Base-by-base conservation (phyloP, 2,888 invertebrate species). In the Drosophila bunnanda region DNA sequence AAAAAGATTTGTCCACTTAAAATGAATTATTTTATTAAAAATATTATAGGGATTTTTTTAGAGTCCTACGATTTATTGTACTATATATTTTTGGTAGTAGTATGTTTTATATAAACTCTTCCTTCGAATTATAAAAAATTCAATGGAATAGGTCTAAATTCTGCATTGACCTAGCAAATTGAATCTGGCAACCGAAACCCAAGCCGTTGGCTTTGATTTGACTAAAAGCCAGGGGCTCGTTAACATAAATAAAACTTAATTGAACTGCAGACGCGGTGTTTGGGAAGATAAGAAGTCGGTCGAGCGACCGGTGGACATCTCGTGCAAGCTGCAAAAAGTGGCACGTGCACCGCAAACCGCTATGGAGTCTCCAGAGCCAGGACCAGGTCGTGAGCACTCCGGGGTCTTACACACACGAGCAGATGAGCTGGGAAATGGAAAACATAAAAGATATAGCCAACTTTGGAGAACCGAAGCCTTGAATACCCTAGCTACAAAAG, bases 191-290 rank as follows among this genome's bases (percentile, higher is more conserved):
- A n/a, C n/a, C n/a, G n/a, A n/a, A n/a, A n/a, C n/a, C n/a, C n/a
- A n/a, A n/a, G n/a, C n/a, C n/a, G n/a, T n/a, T n/a, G n/a, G n/a
- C 80, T 82, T 58, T 79, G 87, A 82, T 87, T 81, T 84, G 43
- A 46, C 58, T 62, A 70, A 69, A 67, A 68, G 67, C 46, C 70
- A 53, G 65, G n/a, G 17, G 69, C 67, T 81, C 75, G 79, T 83
- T 88, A 76, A 80, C 75, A 77, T 82, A 78, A 84, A 85, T 88
- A 84, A 84, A 88, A 80, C 75, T 82, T 88, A 84, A 84, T 84
- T 84, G 85, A 88, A 83, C 56, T 61, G 48, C 55, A 70, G 83
- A 75, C 76, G 80, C 74, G 86, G 78, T 82, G 72, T 71, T 81
- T 76, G 59, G 73, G 71, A 62, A 73, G 87, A 81, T 84, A 81